These are phyloP conservation scores for Chironomus tepperi DNA, from an alignment of 1,140 invertebrate species.

Conservation along the genomic window DNA sequence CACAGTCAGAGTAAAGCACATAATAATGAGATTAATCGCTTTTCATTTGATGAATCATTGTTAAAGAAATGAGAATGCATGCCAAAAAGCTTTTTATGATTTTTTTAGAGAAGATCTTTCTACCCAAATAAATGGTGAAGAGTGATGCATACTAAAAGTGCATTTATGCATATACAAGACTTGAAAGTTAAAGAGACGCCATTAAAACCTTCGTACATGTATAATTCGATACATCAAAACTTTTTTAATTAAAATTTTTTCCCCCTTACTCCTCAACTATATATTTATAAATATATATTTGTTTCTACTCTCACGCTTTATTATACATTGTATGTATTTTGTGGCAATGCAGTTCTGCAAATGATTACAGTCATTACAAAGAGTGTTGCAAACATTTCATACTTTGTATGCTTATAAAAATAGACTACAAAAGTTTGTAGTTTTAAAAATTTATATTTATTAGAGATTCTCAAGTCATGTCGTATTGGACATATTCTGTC, in stretches of 20 bases:
- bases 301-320: too few relatives aligned
- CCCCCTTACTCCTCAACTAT: not conserved
- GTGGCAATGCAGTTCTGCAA: not conserved
- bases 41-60: not conserved
- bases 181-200: not conserved
- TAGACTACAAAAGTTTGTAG: too few relatives aligned
- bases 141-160: not conserved
- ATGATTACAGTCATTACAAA: slow-evolving; percentile 2
- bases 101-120: not conserved
- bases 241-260: slow-evolving; percentile 4
- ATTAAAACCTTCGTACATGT: not conserved
- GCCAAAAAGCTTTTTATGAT: not conserved
- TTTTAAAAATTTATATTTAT: too few relatives aligned
- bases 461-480: too few relatives aligned
- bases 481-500: too few relatives aligned
- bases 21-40: slow-evolving; percentile 14
- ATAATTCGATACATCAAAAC: slow-evolving; percentile 13
- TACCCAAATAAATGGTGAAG: not conserved
- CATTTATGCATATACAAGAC: not conserved
- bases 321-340: too few relatives aligned
- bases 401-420: not conserved
- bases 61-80: not conserved
- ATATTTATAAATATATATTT: too few relatives aligned
- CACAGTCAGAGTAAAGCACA: not conserved
- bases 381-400: not conserved